Evolutionary conservation across 2,888 invertebrate species (phyloP).

Genomic region (Agrotis clavis): DNA sequence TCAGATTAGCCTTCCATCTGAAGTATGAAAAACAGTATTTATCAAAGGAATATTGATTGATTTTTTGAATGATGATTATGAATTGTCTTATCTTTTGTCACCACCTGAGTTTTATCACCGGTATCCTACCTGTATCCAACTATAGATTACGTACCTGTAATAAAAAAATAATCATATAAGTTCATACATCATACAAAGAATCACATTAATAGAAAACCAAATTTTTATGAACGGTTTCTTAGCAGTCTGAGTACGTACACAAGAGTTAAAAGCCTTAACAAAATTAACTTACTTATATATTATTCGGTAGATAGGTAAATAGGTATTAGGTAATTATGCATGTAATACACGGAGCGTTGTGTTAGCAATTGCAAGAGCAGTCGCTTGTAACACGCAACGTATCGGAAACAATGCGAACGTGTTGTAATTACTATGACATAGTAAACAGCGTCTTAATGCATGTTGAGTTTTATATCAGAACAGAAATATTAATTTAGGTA

Average conservation of each 20-base stretch:
- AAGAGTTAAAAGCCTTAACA: too few relatives aligned
- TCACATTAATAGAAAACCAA: background rate
- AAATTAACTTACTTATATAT: background rate
- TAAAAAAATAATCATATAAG: slow-evolving; percentile 8
- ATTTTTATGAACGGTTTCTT: background rate
- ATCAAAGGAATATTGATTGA: background rate
- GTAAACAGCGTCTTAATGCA: slow-evolving; percentile 12
- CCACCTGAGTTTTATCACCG: too few relatives aligned
- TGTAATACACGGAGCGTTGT: slow-evolving; percentile 28
- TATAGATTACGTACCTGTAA: slow-evolving; percentile 38
- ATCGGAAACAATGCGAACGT: slow-evolving; percentile 46
- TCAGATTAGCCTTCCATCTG: background rate
- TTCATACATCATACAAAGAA: background rate
- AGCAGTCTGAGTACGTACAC: too few relatives aligned
- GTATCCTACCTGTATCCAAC: background rate
- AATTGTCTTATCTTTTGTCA: too few relatives aligned
- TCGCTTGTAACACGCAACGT: slow-evolving; percentile 49
- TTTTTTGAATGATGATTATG: background rate
- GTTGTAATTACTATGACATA: slow-evolving; percentile 22
- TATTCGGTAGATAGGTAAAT: background rate
- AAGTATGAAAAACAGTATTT: too few relatives aligned
- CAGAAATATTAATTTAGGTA: slow-evolving; percentile 3
- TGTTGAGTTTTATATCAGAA: slow-evolving; percentile 1
- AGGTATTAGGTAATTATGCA: background rate
- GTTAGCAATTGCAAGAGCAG: slow-evolving; percentile 28